phyloP scores from a whole-genome alignment of 2,797 vertebrate species.

The Nasua narica region DNA sequence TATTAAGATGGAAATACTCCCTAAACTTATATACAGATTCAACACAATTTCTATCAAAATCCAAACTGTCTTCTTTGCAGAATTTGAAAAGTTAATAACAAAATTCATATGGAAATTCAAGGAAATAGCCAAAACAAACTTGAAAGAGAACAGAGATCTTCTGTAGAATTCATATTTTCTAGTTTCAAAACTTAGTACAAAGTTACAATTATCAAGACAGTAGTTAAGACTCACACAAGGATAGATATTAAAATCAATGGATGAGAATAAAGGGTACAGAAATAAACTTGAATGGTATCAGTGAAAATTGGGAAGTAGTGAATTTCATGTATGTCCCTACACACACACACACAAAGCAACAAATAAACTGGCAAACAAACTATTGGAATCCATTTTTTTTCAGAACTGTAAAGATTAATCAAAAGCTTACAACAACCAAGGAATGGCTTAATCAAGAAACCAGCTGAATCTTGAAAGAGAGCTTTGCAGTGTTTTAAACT shows the following conservation, averaged over 20 bases:
- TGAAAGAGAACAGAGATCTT: background rate
- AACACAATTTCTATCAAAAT: background rate
- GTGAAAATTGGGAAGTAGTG: background rate
- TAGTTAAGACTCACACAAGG: background rate
- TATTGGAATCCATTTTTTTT: background rate
- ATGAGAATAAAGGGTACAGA: background rate
- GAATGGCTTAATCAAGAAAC: background rate
- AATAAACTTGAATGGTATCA: background rate
- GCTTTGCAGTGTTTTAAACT: background rate
- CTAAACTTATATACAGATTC: background rate
- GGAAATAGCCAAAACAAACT: background rate
- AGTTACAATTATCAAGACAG: background rate
- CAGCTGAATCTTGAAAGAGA: background rate
- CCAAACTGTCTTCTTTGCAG: background rate
- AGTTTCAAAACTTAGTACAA: background rate
- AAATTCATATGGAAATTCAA: background rate
- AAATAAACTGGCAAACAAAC: background rate
- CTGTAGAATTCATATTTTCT: background rate
- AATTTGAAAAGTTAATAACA: background rate
- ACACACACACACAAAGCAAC: background rate
- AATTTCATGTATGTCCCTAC: background rate
- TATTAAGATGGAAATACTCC: background rate
- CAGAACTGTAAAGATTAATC: background rate
- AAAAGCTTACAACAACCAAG: background rate
- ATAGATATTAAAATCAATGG: background rate